Conservation (phyloP, 2,113 vertebrate genomes). For the Delphinus delphis region DNA sequence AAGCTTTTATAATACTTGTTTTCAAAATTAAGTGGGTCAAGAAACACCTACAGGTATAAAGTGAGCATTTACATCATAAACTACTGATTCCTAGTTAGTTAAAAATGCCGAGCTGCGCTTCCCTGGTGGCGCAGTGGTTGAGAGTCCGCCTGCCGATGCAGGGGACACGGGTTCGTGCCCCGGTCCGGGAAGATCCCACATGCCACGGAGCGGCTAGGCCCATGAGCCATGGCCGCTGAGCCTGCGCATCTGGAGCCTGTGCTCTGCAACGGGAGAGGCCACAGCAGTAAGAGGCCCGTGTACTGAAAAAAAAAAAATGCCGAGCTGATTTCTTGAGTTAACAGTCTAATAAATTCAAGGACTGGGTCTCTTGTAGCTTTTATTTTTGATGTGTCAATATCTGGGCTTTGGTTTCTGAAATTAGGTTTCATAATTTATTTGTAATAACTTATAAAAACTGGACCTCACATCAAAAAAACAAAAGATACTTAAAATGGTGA, state of each 20-base stretch:
- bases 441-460: neutral
- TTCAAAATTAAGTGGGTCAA: neutral
- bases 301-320: neutral
- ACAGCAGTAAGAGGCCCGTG: too few species aligned
- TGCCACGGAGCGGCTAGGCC: too few species aligned
- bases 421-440: neutral
- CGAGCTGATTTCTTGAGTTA: neutral
- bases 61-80: neutral
- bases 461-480: neutral
- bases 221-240: too few species aligned
- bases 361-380: neutral
- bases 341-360: neutral
- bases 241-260: too few species aligned
- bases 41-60: neutral
- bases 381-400: conserved; percentile 3
- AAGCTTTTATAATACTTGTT: neutral
- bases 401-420: conserved; percentile 15
- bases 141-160: too few species aligned
- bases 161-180: too few species aligned
- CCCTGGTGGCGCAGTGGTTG: too few species aligned
- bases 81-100: neutral
- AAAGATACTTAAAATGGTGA: neutral
- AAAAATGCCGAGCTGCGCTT: neutral
- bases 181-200: too few species aligned
- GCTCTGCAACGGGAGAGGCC: too few species aligned